phyloP scores from a whole-genome alignment of 2,113 vertebrate species.

The Theristicus caerulescens region DNA sequence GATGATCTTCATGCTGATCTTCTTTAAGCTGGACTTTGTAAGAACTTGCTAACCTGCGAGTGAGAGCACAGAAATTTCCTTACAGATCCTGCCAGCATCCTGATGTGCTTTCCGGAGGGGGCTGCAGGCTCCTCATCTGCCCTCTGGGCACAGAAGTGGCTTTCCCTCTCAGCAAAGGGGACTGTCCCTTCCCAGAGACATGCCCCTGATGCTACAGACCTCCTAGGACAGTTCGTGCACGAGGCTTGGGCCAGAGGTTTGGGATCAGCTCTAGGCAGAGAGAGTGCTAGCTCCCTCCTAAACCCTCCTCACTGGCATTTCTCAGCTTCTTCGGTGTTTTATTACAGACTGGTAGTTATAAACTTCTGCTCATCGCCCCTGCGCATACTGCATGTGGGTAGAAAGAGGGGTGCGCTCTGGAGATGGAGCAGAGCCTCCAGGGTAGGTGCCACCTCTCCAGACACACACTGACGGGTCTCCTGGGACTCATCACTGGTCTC shows the following conservation, averaged over 20 bases:
- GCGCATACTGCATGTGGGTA: fast-evolving
- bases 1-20: not conserved
- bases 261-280: not conserved
- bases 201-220: not conserved
- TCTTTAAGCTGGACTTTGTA: not conserved
- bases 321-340: not conserved
- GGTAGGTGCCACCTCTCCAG: not conserved
- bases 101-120: not conserved
- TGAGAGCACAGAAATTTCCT: not conserved
- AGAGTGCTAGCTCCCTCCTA: not conserved
- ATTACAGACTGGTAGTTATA: no score
- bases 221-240: not conserved
- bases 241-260: not conserved
- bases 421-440: not conserved
- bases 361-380: not conserved
- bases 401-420: not conserved
- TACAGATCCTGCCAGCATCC: not conserved
- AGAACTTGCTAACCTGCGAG: not conserved
- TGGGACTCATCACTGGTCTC: not conserved
- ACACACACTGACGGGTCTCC: fast-evolving
- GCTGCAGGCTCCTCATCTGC: not conserved
- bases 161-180: not conserved
- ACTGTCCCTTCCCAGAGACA: not conserved
- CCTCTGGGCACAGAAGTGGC: not conserved
- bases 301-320: not conserved